These are phyloP conservation scores for Mandrillus leucophaeus DNA, from an alignment of 2,113 vertebrate genomes.

Conservation along the genomic window DNA sequence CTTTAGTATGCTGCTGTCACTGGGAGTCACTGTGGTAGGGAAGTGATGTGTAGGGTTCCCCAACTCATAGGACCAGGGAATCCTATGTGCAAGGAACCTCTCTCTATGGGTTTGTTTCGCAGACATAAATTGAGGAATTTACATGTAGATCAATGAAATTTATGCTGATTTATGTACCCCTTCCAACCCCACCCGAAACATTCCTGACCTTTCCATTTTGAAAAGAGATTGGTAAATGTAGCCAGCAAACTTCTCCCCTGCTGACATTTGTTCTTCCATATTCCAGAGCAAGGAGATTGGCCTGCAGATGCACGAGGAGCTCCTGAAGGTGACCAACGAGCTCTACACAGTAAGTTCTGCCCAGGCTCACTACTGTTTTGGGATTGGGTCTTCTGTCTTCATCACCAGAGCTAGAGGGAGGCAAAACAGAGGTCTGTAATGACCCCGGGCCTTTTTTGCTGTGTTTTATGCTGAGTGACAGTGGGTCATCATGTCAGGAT, in stretches of 20 bases:
- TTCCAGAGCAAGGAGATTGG: slow-evolving; percentile 98
- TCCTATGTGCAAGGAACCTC: neutral
- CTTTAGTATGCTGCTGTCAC: neutral
- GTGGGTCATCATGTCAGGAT: neutral
- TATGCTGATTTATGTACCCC: neutral
- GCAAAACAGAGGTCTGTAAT: neutral
- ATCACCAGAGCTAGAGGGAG: neutral
- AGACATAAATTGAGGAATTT: neutral
- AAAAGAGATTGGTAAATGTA: neutral
- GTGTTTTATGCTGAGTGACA: neutral
- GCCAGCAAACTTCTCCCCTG: neutral
- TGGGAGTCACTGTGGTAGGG: neutral
- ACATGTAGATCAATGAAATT: neutral
- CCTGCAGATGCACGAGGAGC: slow-evolving; percentile 96
- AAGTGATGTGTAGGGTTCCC: neutral
- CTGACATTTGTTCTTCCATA: slow-evolving; percentile 20
- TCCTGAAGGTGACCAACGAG: slow-evolving; percentile 96
- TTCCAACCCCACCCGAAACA: neutral
- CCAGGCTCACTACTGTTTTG: neutral
- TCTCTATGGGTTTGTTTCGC: neutral
- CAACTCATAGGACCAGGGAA: neutral
- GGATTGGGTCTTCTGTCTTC: neutral
- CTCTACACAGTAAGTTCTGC: slow-evolving; percentile 94
- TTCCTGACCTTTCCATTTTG: neutral
- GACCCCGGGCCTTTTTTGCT: neutral